Base-by-base conservation (phyloP, 2,113 vertebrate species). In the Catharus fuscescens region DNA sequence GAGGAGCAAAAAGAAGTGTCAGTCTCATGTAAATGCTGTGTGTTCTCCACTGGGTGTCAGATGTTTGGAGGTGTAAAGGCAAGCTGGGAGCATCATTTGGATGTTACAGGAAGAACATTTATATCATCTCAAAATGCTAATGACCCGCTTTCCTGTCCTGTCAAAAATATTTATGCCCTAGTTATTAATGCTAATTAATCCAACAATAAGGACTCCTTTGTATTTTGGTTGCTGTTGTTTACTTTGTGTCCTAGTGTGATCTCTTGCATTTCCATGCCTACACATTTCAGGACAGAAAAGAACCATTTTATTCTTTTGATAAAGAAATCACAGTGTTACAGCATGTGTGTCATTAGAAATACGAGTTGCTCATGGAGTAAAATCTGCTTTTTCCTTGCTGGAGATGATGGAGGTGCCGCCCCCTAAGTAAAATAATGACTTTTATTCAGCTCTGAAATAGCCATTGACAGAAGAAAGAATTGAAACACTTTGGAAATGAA, bases 181-280 rank as follows among this genome's bases (percentile, higher is more conserved):
- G 90, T 95, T 93, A 87, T 91, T 92, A 95, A 86, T 52, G 57
- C 93, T 97, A 95, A 98, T 98, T 97, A 97, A 91, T 71, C 93
- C 86, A 80, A 93, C 53, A 64, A 67, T 72, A 97, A 83, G 74
- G 80, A 70, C 82, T 90, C 38, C 88, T 95, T 93, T 94, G 74
- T 95, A 34, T 96, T 95, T 92, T 86, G 71, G 52, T 89, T 89
- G 62, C 78, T 81, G 77, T 36, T 95, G 73, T 76, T 95, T 97
- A 44, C 28, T 80, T 47, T 40, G 42, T 80, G 57, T 69, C 48
- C 88, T 44, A 19, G 95, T 54, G 32, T 29, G 69, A 89, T 82
- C 34, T 53, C 92, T 84, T 79, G 38, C 45, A 32, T 93, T 87
- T 89, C 32, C 77, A 60, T 52, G 48, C 82, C 38, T 62, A n/a